Conservation (phyloP, 2,797 vertebrate species). For the Paratrypauchen microcephalus region DNA sequence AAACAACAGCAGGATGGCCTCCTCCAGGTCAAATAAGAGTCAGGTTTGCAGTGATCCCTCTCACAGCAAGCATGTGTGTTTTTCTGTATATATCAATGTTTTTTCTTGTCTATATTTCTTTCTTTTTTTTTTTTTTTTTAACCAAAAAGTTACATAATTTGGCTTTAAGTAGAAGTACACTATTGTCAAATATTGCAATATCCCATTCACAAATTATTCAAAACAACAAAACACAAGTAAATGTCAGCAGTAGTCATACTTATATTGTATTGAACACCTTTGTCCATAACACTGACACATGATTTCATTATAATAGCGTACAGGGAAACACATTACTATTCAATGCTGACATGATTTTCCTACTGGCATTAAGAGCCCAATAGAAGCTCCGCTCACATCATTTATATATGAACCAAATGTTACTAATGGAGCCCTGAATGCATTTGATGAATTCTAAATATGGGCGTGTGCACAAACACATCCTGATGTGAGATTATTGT, state of each 20-base stretch:
- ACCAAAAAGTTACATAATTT: too few relatives aligned
- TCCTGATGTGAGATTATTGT: conserved; percentile 11
- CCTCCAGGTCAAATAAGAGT: too few relatives aligned
- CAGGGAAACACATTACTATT: conserved; percentile 40
- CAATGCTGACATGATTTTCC: conserved; percentile 37
- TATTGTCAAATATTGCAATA: not conserved
- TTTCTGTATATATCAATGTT: too few relatives aligned
- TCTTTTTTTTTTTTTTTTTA: too few relatives aligned
- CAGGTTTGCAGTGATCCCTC: too few relatives aligned
- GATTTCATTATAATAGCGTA: conserved; percentile 52
- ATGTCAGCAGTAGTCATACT: too few relatives aligned
- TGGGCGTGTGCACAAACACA: conserved; percentile 8
- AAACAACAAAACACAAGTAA: not conserved
- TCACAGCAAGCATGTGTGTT: too few relatives aligned
- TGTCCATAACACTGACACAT: conserved; percentile 3
- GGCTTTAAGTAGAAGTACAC: not conserved
- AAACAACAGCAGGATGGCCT: too few relatives aligned
- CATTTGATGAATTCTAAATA: conserved; percentile 29
- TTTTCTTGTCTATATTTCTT: too few relatives aligned
- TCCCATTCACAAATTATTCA: not conserved
- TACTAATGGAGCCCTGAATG: conserved; percentile 29
- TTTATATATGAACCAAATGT: conserved; percentile 58
- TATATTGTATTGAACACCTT: not conserved
- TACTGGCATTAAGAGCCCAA: conserved; percentile 36
- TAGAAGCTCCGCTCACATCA: conserved; percentile 50